Conservation (phyloP, 2,113 vertebrate species). For the Hippocampus guttulatus region DNA sequence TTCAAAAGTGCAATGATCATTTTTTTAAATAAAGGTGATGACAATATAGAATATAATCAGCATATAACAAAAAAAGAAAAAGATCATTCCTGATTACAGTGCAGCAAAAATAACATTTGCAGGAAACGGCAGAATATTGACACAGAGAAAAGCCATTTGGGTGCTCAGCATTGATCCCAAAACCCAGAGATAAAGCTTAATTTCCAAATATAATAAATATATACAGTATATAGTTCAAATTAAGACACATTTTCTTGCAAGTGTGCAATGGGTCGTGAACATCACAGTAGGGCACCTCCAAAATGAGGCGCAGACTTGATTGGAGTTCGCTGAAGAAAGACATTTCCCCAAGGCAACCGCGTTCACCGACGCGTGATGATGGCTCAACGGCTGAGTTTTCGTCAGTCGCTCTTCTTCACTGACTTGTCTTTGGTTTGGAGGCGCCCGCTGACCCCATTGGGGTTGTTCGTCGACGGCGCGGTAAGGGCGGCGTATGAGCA, state of each 20-base stretch:
- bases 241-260: slow-evolving; percentile 33
- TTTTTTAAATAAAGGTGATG: slow-evolving; percentile 53
- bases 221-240: slow-evolving; percentile 10
- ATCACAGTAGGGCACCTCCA: slow-evolving; percentile 38
- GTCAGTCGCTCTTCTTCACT: slow-evolving; percentile 61
- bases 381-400: slow-evolving; percentile 29
- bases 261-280: slow-evolving; percentile 24
- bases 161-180: slow-evolving; percentile 49
- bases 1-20: slow-evolving; percentile 36
- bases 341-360: not conserved
- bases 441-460: slow-evolving; percentile 3
- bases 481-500: slow-evolving; percentile 59
- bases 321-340: slow-evolving; percentile 17
- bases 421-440: slow-evolving; percentile 44
- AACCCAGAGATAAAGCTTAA: slow-evolving; percentile 36
- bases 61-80: slow-evolving; percentile 43
- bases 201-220: slow-evolving; percentile 43
- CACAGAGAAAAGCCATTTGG: slow-evolving; percentile 40
- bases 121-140: slow-evolving; percentile 41
- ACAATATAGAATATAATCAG: slow-evolving; percentile 29
- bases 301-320: slow-evolving; percentile 30
- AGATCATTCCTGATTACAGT: slow-evolving; percentile 5
- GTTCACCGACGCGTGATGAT: slow-evolving; percentile 14
- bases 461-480: slow-evolving; percentile 5
- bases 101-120: slow-evolving; percentile 50